phyloP scores from a whole-genome alignment of 1,140 invertebrate genomes.

The Anoplolepis gracilipes region DNA sequence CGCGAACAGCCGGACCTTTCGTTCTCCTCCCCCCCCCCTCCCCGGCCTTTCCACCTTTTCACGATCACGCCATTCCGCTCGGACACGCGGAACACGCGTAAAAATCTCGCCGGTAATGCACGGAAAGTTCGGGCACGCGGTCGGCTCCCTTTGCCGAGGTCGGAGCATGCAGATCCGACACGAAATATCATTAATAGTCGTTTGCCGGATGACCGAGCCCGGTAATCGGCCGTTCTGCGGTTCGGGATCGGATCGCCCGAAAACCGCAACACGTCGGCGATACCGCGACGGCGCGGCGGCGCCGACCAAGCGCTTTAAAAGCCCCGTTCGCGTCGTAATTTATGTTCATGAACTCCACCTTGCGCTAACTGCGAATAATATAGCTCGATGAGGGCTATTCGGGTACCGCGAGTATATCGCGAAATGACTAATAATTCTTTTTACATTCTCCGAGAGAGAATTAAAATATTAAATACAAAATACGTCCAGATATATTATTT shows the following conservation, averaged over 20 bases:
- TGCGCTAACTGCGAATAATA: slow-evolving; percentile 57
- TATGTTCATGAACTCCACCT: slow-evolving; percentile 74
- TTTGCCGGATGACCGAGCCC: slow-evolving; percentile 84
- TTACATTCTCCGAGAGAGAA: neutral
- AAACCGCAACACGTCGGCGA: slow-evolving; percentile 79
- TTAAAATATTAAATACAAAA: too few species aligned
- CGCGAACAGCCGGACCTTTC: slow-evolving; percentile 18
- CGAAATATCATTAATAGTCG: slow-evolving; percentile 85
- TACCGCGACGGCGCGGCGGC: slow-evolving; percentile 26
- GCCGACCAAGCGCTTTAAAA: slow-evolving; percentile 25
- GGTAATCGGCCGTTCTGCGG: slow-evolving; percentile 81
- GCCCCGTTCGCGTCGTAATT: slow-evolving; percentile 71
- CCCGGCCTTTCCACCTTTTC: too few species aligned
- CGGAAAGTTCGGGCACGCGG: slow-evolving; percentile 68
- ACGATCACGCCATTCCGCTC: slow-evolving; percentile 31
- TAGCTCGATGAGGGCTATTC: slow-evolving; percentile 22
- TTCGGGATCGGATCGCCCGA: slow-evolving; percentile 78
- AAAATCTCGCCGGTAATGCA: slow-evolving; percentile 60
- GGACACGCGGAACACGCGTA: slow-evolving; percentile 64
- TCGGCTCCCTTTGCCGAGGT: slow-evolving; percentile 72
- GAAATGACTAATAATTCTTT: slow-evolving; percentile 20
- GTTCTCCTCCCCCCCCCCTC: slow-evolving; percentile 42
- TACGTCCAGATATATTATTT: neutral
- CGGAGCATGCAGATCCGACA: slow-evolving; percentile 82
- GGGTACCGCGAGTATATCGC: neutral